phyloP scores from a whole-genome alignment of 2,113 vertebrate species.

The Serinus canaria region DNA sequence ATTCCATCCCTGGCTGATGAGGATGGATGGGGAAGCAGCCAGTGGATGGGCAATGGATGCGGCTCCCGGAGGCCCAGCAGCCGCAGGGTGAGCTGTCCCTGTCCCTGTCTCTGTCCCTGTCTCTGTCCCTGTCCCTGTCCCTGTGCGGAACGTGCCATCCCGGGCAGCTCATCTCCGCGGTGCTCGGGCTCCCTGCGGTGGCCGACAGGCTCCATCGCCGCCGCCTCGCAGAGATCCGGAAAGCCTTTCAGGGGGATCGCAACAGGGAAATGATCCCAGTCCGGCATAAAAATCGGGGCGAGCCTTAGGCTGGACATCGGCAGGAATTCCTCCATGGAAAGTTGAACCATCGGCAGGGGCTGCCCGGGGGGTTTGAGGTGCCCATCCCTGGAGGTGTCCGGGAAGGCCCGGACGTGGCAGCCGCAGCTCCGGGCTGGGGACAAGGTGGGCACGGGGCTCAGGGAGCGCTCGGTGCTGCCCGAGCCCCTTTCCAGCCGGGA shows the following conservation, averaged over 20 bases:
- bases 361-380: background rate
- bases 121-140: background rate
- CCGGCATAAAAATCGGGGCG: rapidly evolving
- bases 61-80: too few species aligned
- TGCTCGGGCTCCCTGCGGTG: background rate
- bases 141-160: background rate
- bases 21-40: too few species aligned
- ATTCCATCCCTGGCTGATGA: rapidly evolving
- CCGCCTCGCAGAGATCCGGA: too few species aligned
- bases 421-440: background rate
- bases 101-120: background rate
- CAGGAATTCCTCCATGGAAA: background rate
- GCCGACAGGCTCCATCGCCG: background rate
- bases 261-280: rapidly evolving
- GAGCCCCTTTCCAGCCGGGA: background rate
- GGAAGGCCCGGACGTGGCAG: rapidly evolving
- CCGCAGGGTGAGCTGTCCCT: background rate
- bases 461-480: rapidly evolving
- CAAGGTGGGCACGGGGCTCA: rapidly evolving
- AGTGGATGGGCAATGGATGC: background rate
- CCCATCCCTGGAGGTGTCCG: background rate
- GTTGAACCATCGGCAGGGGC: rapidly evolving
- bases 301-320: rapidly evolving
- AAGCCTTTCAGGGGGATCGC: rapidly evolving
- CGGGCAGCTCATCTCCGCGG: background rate